Base-by-base conservation (phyloP, 1,140 invertebrate genomes). In the Meloidogyne chitwoodi region DNA sequence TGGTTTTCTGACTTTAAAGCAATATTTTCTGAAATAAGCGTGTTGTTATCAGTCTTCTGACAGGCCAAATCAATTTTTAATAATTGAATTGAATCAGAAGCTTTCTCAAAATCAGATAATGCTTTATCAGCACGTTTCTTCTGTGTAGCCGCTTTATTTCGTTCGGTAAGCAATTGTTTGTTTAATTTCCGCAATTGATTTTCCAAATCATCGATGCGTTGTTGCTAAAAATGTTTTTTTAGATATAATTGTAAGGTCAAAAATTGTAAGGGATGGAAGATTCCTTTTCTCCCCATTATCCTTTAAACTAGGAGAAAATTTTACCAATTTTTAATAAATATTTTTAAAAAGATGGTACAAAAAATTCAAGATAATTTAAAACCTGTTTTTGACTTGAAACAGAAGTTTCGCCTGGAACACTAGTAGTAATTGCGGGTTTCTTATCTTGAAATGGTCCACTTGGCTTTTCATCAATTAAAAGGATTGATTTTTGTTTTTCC, bases 41-140 rank as follows among this genome's bases (percentile, higher is more conserved):
- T 78, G n/a, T 78, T 79, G 78, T 79, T 78, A 22, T 78, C 77
- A 6, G 75, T 78, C 19, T 80, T 78, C 38, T 78, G 77, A 41
- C 77, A 78, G 0, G 77, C 77, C 48, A 78, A 70, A 31, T 80
- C 77, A 38, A 78, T 72, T 38, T 80, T 75, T 12, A 79, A 61
- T 22, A 78, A 31, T 70, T 78, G 77, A 22, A 78, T 69, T 14
- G 75, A 41, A 65, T 78, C 77, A 16, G 38, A 29, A 41, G 34
- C 61, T 64, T 79, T 78, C 27, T 79, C 76, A 27, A 78, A 48
- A 34, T 79, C 77, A 31, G 64, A 29, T 69, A 80, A 74, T n/a
- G 78, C 26, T 12, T 78, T 78, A 12, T 78, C 77, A 16, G 56
- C 29, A n/a, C 77, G 26, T 34, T 79, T 78, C 41, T 79, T 78